Evolutionary conservation across 1,140 invertebrate species (phyloP), one percentile per base, ranked within the genome.

Genomic region (Eumaeus atala): DNA sequence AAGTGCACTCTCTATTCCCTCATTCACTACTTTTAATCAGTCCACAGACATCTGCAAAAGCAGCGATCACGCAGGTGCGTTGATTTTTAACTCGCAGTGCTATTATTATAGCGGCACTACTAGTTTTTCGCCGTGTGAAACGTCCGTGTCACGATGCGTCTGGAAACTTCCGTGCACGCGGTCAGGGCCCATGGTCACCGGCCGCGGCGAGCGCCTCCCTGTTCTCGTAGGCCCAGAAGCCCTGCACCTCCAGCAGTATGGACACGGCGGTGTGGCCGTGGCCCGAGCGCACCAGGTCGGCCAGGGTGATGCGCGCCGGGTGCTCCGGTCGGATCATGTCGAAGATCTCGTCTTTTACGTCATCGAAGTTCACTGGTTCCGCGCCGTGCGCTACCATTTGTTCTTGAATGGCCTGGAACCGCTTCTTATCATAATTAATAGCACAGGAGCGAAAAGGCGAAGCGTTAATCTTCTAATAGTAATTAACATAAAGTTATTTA

Each of bases 311-410:
- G 77, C 92, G 92, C 4, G 91, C 88, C 0, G 95, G 93, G 87
- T 98, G 91, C 52, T 89, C 90, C 1, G 97, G 96, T 68, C 96
- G 94, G 0, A 98, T 95, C 97, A 99, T 98, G 87, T 99, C 97
- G 89, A 98, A 98, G 66, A 99, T 96, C 88, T 98, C 97, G 88
- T 98, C 95, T 87, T 97, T 97, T 0, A 99, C 94, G 89, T 98
- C 96, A 64, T 97, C 93, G 86, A 98, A 98, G 61, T 92, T 92
- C 0, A 98, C 94, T 1, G 93, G 92, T 64, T 97, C 95, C 56
- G 95, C 94, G 9, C 93, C 94, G 79, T 96, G 93, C 10, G 92
- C 88, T 35, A 91, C 90, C 91, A 98, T 94, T 82, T 97, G 94
- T 59, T 97, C 94, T 86, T 97, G 94, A 63, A 98, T 97, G 10